Conservation (phyloP, 2,113 vertebrate genomes). For the Colius striatus region DNA sequence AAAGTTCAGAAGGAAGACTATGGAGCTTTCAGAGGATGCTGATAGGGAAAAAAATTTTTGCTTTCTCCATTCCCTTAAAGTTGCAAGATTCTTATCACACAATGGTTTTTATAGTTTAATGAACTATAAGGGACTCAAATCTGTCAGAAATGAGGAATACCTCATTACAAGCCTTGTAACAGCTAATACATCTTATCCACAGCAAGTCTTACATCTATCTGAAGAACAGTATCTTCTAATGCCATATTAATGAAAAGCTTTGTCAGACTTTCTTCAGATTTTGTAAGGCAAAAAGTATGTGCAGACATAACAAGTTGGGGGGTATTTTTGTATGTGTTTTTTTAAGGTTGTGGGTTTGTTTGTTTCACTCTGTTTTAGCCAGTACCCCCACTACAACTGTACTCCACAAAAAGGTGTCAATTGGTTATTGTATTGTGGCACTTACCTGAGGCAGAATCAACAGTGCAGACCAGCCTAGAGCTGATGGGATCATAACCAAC, state of each 20-base stretch:
- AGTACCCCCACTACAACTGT: neutral
- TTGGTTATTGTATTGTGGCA: neutral
- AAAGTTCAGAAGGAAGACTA: neutral
- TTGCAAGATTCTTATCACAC: neutral
- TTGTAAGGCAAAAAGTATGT: neutral
- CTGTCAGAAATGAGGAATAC: neutral
- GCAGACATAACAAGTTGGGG: neutral
- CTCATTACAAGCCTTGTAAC: neutral
- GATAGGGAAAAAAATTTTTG: neutral
- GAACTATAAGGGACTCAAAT: neutral
- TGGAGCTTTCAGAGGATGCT: neutral
- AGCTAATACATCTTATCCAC: neutral
- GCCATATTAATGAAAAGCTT: neutral
- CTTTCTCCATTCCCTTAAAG: neutral
- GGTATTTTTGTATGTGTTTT: too few relatives aligned
- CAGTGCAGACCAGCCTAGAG: constrained; percentile 76
- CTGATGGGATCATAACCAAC: constrained; percentile 81
- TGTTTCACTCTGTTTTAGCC: neutral
- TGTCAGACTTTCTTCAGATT: neutral
- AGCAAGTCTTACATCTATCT: neutral
- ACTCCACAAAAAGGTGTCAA: neutral
- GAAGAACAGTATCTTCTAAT: neutral
- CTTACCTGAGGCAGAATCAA: constrained; percentile 72
- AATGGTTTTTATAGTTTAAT: neutral
- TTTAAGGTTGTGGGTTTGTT: too few relatives aligned